Evolutionary conservation across 2,888 invertebrate genomes (phyloP).

Genomic region (Toxonevra muliebris): DNA sequence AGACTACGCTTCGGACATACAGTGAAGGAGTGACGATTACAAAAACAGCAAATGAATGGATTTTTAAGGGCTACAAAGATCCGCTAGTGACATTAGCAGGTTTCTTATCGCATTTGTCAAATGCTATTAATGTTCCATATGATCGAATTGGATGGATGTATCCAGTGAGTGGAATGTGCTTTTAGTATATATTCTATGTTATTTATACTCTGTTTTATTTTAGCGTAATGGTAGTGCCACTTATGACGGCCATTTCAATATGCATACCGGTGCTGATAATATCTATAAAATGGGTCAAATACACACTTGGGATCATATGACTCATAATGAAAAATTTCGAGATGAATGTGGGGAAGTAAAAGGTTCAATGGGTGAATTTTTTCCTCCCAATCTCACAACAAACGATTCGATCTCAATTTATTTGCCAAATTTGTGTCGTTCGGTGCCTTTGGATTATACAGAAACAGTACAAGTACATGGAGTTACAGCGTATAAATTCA

Average conservation of each 20-base stretch:
- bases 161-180: slow-evolving; percentile 60
- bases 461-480: slow-evolving; percentile 70
- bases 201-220: slow-evolving; percentile 49
- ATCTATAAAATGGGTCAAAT: slow-evolving; percentile 75
- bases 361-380: slow-evolving; percentile 85
- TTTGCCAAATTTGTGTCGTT: slow-evolving; percentile 80
- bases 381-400: slow-evolving; percentile 73
- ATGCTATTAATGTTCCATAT: slow-evolving; percentile 68
- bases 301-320: slow-evolving; percentile 76
- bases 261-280: slow-evolving; percentile 75
- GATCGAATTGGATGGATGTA: slow-evolving; percentile 89
- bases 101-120: slow-evolving; percentile 66
- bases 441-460: slow-evolving; percentile 71
- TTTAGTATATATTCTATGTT: not conserved
- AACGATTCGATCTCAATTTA: slow-evolving; percentile 72
- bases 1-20: slow-evolving; percentile 67
- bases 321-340: slow-evolving; percentile 67
- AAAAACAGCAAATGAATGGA: slow-evolving; percentile 73
- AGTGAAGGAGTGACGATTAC: slow-evolving; percentile 69
- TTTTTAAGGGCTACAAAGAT: slow-evolving; percentile 84
- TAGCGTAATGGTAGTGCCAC: slow-evolving; percentile 80
- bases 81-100: slow-evolving; percentile 73
- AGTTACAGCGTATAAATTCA: slow-evolving; percentile 74
- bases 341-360: slow-evolving; percentile 70
- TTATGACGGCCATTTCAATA: slow-evolving; percentile 80